Conservation (phyloP, 1,140 invertebrate genomes). For the Drosophila paulistorum region DNA sequence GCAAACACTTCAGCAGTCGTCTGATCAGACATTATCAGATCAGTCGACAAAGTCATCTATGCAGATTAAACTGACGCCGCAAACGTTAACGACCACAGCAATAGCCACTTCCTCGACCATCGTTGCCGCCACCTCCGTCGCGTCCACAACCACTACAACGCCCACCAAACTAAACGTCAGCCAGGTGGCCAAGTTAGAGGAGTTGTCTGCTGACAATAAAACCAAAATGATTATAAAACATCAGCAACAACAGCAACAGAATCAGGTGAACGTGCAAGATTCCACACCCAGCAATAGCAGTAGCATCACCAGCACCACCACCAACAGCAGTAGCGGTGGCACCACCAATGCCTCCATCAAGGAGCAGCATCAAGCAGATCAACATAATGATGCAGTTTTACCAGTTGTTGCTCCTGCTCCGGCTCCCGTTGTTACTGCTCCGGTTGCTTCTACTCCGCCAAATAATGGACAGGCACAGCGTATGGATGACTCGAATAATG, state of each 20-base stretch:
- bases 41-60: background rate
- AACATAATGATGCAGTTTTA: conserved; percentile 10
- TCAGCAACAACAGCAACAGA: conserved; percentile 17
- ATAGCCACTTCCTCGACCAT: background rate
- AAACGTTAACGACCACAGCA: background rate
- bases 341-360: conserved; percentile 12
- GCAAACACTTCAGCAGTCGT: background rate
- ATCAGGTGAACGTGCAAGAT: conserved; percentile 14
- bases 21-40: background rate
- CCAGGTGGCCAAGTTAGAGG: conserved; percentile 36
- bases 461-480: conserved; percentile 66
- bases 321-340: conserved; percentile 4
- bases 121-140: background rate
- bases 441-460: background rate
- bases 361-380: background rate
- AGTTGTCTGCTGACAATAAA: conserved; percentile 38
- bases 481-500: conserved; percentile 93
- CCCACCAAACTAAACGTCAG: conserved; percentile 32
- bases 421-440: background rate
- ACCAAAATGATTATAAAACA: conserved; percentile 46
- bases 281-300: conserved; percentile 5
- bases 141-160: conserved; percentile 18
- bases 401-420: background rate
- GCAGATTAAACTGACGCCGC: background rate
- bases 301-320: background rate